A percentile compares a stretch with the other conserved stretches of the same genome.
phyloP scores from a whole-genome alignment of 2,113 vertebrate species.

The Ptilorrhoa leucosticta region DNA sequence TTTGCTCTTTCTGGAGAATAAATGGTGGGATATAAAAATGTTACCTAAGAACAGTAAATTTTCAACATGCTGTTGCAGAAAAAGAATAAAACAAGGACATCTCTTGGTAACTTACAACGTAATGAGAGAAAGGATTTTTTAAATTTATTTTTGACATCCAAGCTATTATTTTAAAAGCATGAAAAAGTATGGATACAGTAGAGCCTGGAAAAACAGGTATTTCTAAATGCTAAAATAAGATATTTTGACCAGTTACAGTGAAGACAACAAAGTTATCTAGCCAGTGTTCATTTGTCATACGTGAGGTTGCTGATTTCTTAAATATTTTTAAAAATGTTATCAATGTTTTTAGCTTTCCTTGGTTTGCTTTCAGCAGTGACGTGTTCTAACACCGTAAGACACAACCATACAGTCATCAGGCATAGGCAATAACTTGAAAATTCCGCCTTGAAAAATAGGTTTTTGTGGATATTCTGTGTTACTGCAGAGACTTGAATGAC shows the following conservation, averaged over 20 bases:
- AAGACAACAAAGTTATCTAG: background rate
- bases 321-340: background rate
- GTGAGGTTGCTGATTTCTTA: background rate
- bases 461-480: background rate
- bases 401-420: background rate
- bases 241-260: background rate
- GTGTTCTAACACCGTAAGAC: background rate
- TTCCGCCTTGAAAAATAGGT: background rate
- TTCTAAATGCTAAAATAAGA: background rate
- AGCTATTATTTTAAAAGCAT: background rate
- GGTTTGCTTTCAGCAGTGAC: background rate
- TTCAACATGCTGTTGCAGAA: rapidly evolving
- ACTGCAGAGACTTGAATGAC: background rate
- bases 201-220: rapidly evolving
- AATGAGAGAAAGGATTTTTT: background rate
- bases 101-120: background rate
- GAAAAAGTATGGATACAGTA: background rate
- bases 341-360: background rate
- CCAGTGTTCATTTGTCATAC: background rate
- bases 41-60: background rate
- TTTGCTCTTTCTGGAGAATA: background rate
- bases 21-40: background rate
- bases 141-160: background rate
- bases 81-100: background rate
- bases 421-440: background rate